These are phyloP conservation scores for Musca vetustissima DNA, from an alignment of 1,140 invertebrate genomes.

Conservation along the genomic window DNA sequence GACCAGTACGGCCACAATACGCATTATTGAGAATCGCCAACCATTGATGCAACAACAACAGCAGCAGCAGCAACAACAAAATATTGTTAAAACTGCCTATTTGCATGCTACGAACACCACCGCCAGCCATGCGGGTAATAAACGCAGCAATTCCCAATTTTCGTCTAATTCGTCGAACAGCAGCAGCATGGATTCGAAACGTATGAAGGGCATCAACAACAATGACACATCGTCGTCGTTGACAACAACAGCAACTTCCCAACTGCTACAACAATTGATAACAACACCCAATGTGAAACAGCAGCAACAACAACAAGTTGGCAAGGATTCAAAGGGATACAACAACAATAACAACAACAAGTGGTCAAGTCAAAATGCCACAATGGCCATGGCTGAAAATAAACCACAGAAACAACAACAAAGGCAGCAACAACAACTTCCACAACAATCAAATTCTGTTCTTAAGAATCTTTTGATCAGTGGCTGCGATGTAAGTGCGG, in stretches of 20 bases:
- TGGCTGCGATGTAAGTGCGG: conserved; percentile 87
- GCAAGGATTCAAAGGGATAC: not conserved
- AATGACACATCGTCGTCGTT: conserved; percentile 22
- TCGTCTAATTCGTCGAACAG: no score
- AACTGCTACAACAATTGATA: conserved; percentile 23
- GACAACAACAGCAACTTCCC: conserved; percentile 11
- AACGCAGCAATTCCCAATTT: conserved; percentile 36
- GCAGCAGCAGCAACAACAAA: conserved; percentile 22
- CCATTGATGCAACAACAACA: conserved; percentile 26
- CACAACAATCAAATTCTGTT: conserved; percentile 59
- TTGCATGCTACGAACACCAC: conserved; percentile 28
- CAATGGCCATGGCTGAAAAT: conserved; percentile 22
- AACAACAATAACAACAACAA: conserved; percentile 27
- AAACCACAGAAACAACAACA: conserved; percentile 37
- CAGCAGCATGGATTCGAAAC: conserved; percentile 41
- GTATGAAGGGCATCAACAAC: conserved; percentile 43
- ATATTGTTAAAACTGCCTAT: conserved; percentile 11
- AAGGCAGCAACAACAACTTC: conserved; percentile 39
- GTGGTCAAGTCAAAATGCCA: conserved; percentile 24
- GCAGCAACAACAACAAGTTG: conserved; percentile 1
- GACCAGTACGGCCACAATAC: conserved; percentile 15
- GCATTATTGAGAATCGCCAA: conserved; percentile 13
- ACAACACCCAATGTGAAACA: not conserved
- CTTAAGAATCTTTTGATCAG: conserved; percentile 89
- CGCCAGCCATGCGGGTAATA: conserved; percentile 43